A percentile compares a stretch with the other conserved stretches of the same genome.
Conservation (phyloP, 2,888 invertebrate species). For the Limnephilus rhombicus region DNA sequence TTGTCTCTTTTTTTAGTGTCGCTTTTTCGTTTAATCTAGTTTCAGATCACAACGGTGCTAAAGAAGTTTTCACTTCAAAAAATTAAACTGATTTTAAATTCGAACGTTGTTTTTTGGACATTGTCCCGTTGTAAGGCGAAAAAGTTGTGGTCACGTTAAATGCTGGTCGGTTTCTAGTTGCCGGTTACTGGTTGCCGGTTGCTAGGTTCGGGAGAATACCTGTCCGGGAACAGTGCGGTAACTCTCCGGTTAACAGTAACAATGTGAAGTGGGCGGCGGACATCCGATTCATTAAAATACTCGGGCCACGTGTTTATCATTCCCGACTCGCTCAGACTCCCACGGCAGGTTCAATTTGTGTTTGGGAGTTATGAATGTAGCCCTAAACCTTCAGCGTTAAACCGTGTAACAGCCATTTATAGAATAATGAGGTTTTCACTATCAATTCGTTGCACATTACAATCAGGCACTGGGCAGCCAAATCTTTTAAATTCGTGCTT, state of each 20-base stretch:
- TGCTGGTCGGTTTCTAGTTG: neutral
- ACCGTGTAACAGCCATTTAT: neutral
- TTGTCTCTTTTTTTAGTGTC: too few relatives aligned
- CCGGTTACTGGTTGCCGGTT: neutral
- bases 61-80: too few relatives aligned
- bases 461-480: too few relatives aligned
- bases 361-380: neutral
- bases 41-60: too few relatives aligned
- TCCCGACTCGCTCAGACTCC: neutral
- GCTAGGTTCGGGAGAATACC: neutral
- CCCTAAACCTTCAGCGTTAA: neutral
- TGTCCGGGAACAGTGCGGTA: neutral
- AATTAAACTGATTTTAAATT: too few relatives aligned
- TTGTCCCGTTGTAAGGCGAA: too few relatives aligned
- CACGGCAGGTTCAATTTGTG: constrained; percentile 1
- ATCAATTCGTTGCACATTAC: neutral
- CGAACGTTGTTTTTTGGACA: too few relatives aligned
- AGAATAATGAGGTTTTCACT: neutral
- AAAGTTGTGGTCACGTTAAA: neutral
- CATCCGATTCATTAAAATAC: neutral
- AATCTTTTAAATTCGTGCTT: too few relatives aligned
- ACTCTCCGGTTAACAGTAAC: neutral
- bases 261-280: neutral
- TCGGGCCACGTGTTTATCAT: neutral
- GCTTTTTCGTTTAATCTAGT: too few relatives aligned